Evolutionary conservation across 1,140 invertebrate genomes (phyloP).

Genomic region (Bathynomus jamesi): DNA sequence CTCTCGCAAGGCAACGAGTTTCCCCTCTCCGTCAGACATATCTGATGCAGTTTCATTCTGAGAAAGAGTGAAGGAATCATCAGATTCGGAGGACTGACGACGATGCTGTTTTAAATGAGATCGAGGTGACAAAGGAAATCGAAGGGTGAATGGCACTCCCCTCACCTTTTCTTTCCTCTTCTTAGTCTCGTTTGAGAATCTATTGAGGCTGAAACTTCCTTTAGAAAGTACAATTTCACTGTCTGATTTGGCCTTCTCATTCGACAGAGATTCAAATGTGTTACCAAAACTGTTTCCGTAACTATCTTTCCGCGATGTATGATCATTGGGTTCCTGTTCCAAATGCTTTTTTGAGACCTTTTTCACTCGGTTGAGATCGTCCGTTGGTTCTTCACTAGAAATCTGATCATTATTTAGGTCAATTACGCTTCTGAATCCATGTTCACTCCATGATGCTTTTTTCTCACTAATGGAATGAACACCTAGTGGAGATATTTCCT

Average conservation of each 20-base stretch:
- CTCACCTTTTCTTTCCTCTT: conserved; percentile 5
- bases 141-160: conserved; percentile 27
- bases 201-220: not conserved
- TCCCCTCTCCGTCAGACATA: conserved; percentile 49
- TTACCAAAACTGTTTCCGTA: no score
- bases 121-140: conserved; percentile 39
- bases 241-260: conserved; percentile 3
- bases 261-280: no score
- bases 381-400: conserved; percentile 11
- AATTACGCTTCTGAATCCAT: no score
- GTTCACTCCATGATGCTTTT: no score
- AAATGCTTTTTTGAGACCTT: not conserved
- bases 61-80: conserved; percentile 50
- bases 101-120: conserved; percentile 37
- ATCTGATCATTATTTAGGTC: no score
- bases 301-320: not conserved
- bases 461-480: no score
- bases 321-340: conserved; percentile 2
- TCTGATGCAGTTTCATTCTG: conserved; percentile 50
- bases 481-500: no score
- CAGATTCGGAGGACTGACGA: conserved; percentile 50
- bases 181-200: no score
- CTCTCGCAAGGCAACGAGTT: conserved; percentile 48
- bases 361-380: conserved; percentile 14
- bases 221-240: not conserved